Conservation (phyloP, 1,140 invertebrate species). For the Nymphalis io region DNA sequence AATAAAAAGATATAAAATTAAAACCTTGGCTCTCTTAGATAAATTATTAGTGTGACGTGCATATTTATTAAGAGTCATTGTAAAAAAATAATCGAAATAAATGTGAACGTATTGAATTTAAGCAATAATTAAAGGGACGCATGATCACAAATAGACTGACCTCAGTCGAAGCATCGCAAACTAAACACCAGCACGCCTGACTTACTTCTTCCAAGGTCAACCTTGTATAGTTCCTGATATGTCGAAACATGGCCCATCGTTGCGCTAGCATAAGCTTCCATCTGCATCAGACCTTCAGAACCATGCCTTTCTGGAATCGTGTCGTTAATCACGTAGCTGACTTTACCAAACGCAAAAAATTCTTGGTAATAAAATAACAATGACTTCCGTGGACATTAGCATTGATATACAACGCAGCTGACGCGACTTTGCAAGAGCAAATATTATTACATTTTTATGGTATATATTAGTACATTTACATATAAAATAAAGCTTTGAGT, state of each 20-base stretch:
- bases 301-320: conserved; percentile 13
- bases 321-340: conserved; percentile 18
- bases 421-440: too few species aligned
- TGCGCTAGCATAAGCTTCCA: neutral
- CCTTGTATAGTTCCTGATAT: conserved; percentile 14
- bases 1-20: too few species aligned
- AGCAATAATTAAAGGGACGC: neutral
- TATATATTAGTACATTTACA: too few species aligned
- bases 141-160: neutral
- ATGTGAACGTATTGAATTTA: too few species aligned
- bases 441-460: too few species aligned
- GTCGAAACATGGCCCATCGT: conserved; percentile 2
- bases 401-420: neutral
- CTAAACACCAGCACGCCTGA: conserved; percentile 7
- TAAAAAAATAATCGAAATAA: too few species aligned
- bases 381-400: conserved; percentile 12
- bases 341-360: conserved; percentile 14
- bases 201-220: conserved; percentile 16
- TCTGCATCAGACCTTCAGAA: conserved; percentile 10
- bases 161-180: neutral
- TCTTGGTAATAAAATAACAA: conserved; percentile 8
- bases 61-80: too few species aligned
- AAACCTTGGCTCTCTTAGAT: too few species aligned
- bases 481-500: too few species aligned
- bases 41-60: too few species aligned